phyloP scores from a whole-genome alignment of 2,888 invertebrate genomes.

The Cactoblastis cactorum region DNA sequence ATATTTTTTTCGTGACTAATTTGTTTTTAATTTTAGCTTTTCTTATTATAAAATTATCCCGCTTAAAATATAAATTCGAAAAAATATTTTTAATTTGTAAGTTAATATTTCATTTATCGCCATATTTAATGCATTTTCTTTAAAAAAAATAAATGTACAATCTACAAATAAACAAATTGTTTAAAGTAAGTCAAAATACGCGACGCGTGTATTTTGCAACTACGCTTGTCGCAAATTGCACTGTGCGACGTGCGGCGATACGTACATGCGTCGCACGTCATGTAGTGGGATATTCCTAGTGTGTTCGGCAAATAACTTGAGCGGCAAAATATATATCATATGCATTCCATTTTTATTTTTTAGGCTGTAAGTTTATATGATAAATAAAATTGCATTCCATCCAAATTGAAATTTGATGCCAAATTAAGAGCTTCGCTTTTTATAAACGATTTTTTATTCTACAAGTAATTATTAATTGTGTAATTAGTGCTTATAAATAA shows the following conservation, averaged over 20 bases:
- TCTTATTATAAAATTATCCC: too few relatives aligned
- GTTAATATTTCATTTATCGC: neutral
- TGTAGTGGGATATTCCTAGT: too few relatives aligned
- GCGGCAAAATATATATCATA: neutral
- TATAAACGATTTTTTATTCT: neutral
- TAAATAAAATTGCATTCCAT: neutral
- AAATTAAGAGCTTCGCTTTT: conserved; percentile 13
- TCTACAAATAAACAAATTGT: neutral
- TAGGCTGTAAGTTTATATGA: neutral
- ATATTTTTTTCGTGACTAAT: too few relatives aligned
- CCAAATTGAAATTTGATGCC: neutral
- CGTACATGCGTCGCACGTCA: too few relatives aligned
- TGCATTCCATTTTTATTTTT: neutral
- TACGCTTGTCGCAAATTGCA: too few relatives aligned
- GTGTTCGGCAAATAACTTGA: neutral
- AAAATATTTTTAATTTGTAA: conserved; percentile 1
- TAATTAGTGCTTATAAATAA: neutral
- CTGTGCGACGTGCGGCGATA: too few relatives aligned
- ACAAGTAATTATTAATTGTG: neutral
- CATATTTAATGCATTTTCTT: conserved; percentile 5
- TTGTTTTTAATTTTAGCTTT: too few relatives aligned
- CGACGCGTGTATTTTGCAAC: too few relatives aligned
- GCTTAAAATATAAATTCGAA: neutral
- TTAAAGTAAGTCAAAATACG: too few relatives aligned
- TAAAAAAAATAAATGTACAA: neutral